Conservation (phyloP, 2,113 vertebrate genomes). For the Melanotaenia duboulayi region DNA sequence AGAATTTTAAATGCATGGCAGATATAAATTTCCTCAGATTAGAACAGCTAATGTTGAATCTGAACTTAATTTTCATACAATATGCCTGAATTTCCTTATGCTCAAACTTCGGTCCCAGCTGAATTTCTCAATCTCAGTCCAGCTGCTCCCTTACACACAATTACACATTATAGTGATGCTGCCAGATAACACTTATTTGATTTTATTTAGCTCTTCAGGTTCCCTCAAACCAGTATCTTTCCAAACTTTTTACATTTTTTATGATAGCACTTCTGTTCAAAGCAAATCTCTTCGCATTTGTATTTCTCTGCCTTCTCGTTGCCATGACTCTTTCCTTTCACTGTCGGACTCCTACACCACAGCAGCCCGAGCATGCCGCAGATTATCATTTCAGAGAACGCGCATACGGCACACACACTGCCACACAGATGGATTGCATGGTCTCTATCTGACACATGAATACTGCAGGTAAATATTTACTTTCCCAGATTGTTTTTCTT, state of each 20-base stretch:
- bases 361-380: slow-evolving; percentile 39
- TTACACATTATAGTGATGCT: slow-evolving; percentile 21
- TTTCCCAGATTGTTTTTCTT: slow-evolving; percentile 76
- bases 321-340: slow-evolving; percentile 62
- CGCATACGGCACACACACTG: slow-evolving; percentile 36
- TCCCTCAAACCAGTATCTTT: slow-evolving; percentile 34
- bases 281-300: slow-evolving; percentile 12
- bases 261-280: slow-evolving; percentile 34
- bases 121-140: slow-evolving; percentile 21
- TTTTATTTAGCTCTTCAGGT: slow-evolving; percentile 31
- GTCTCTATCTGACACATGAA: slow-evolving; percentile 64
- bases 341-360: slow-evolving; percentile 56
- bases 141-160: slow-evolving; percentile 36
- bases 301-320: slow-evolving; percentile 16
- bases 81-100: slow-evolving; percentile 41
- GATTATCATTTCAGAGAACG: slow-evolving; percentile 73
- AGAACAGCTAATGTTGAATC: slow-evolving; percentile 17
- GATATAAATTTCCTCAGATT: background rate
- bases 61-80: slow-evolving; percentile 35
- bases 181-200: slow-evolving; percentile 33
- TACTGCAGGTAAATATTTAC: slow-evolving; percentile 73
- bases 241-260: slow-evolving; percentile 40
- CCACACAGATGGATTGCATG: slow-evolving; percentile 70
- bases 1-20: background rate
- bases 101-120: slow-evolving; percentile 7